Conservation (phyloP, 1,140 invertebrate genomes). For the Listronotus bonariensis region DNA sequence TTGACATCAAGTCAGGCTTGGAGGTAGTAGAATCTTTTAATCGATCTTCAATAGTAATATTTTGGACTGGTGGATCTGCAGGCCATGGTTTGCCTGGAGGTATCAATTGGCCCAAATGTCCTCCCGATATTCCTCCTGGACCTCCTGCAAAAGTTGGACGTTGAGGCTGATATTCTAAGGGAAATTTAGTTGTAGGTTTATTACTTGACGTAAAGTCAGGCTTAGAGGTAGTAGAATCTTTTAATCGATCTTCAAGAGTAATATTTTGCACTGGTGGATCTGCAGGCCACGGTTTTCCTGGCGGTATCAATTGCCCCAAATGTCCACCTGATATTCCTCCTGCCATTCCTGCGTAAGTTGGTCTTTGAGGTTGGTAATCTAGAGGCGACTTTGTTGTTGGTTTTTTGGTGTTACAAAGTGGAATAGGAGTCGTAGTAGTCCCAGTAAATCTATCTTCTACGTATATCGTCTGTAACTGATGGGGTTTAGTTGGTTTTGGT, state of each 20-base stretch:
- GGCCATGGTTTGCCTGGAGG: constrained; percentile 30
- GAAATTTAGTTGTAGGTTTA: background rate
- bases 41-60: background rate
- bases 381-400: constrained; percentile 2
- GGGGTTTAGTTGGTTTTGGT: background rate
- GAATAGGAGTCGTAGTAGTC: too few species aligned
- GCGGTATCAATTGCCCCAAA: constrained; percentile 10
- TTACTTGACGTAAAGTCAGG: background rate
- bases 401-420: too few species aligned
- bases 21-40: constrained; percentile 1
- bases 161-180: constrained; percentile 3
- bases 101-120: constrained; percentile 8
- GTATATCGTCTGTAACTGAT: too few species aligned
- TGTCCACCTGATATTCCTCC: too few species aligned
- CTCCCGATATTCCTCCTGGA: background rate
- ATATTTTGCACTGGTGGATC: background rate
- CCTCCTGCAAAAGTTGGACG: constrained; percentile 22
- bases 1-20: background rate
- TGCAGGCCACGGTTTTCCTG: constrained; percentile 31
- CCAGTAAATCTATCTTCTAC: too few species aligned
- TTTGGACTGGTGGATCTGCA: background rate
- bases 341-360: too few species aligned
- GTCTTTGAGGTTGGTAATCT: too few species aligned
- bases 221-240: background rate
- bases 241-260: background rate